phyloP scores from a whole-genome alignment of 2,888 invertebrate genomes.

The Perizoma affinitatum region DNA sequence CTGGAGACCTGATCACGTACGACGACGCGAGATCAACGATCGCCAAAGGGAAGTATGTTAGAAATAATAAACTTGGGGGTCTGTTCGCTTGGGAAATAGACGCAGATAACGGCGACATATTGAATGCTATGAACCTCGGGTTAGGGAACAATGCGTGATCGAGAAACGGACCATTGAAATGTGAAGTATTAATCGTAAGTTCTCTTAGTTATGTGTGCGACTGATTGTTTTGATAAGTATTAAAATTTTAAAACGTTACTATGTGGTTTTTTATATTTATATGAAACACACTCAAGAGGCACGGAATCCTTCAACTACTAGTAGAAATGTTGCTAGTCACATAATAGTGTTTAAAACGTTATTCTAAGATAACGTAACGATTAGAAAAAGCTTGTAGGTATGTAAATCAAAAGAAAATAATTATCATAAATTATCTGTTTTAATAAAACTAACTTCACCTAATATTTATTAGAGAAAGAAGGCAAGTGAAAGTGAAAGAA shows the following conservation, averaged over 20 bases:
- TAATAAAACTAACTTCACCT: not conserved
- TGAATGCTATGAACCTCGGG: slow-evolving; percentile 79
- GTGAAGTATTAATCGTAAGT: slow-evolving; percentile 35
- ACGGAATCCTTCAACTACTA: no score
- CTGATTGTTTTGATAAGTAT: slow-evolving; percentile 31
- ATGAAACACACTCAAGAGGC: no score
- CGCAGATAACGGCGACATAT: slow-evolving; percentile 76
- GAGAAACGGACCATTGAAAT: slow-evolving; percentile 20
- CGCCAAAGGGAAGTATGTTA: slow-evolving; percentile 77
- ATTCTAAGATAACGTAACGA: no score
- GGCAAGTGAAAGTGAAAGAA: slow-evolving; percentile 21
- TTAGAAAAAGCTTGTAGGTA: no score
- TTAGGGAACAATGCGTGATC: slow-evolving; percentile 67
- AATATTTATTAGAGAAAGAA: slow-evolving; percentile 17
- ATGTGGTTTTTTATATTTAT: not conserved
- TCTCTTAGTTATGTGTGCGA: slow-evolving; percentile 34
- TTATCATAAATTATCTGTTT: slow-evolving; percentile 10
- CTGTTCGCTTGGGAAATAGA: slow-evolving; percentile 79
- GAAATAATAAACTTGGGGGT: slow-evolving; percentile 76
- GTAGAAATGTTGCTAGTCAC: no score
- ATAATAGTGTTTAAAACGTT: no score
- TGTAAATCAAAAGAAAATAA: not conserved
- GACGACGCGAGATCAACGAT: slow-evolving; percentile 76
- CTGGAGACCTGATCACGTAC: slow-evolving; percentile 75
- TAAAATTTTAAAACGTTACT: slow-evolving; percentile 21